Evolutionary conservation across 1,140 invertebrate species (phyloP).

Genomic region (Rhyacophila brunnea): DNA sequence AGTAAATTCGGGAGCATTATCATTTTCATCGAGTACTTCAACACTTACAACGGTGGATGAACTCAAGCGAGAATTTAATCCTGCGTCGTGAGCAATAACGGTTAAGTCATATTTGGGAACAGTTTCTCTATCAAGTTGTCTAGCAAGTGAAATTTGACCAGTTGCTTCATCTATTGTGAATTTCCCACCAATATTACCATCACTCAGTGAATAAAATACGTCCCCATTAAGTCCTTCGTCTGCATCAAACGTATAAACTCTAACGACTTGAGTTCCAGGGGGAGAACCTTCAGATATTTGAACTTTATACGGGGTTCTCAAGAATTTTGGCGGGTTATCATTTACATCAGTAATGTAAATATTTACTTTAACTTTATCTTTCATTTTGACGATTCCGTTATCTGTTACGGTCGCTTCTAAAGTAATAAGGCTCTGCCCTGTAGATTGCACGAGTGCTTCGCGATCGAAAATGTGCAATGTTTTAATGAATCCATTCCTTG

Average conservation of each 20-base stretch:
- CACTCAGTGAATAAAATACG: constrained; percentile 79
- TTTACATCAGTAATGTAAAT: constrained; percentile 89
- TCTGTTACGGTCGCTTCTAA: constrained; percentile 86
- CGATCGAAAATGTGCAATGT: constrained; percentile 83
- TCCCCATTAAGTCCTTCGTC: constrained; percentile 91
- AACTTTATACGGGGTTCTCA: constrained; percentile 76
- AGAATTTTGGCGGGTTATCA: constrained; percentile 87
- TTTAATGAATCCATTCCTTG: constrained; percentile 89
- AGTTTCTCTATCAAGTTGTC: constrained; percentile 81
- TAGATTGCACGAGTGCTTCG: constrained; percentile 74
- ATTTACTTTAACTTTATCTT: constrained; percentile 85
- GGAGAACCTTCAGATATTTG: constrained; percentile 81
- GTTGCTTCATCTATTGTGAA: constrained; percentile 86
- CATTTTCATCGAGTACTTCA: constrained; percentile 90
- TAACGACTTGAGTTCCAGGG: constrained; percentile 76
- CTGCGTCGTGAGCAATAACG: constrained; percentile 81
- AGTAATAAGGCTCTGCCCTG: constrained; percentile 74
- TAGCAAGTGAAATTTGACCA: constrained; percentile 78
- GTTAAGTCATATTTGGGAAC: constrained; percentile 75
- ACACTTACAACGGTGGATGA: constrained; percentile 76
- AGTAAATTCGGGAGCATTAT: constrained; percentile 83
- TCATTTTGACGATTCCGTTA: constrained; percentile 76
- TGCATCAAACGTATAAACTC: constrained; percentile 81
- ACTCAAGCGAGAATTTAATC: constrained; percentile 63
- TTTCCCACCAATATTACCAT: constrained; percentile 75